phyloP scores from a whole-genome alignment of 1,140 invertebrate species.

The Aplysia californica region DNA sequence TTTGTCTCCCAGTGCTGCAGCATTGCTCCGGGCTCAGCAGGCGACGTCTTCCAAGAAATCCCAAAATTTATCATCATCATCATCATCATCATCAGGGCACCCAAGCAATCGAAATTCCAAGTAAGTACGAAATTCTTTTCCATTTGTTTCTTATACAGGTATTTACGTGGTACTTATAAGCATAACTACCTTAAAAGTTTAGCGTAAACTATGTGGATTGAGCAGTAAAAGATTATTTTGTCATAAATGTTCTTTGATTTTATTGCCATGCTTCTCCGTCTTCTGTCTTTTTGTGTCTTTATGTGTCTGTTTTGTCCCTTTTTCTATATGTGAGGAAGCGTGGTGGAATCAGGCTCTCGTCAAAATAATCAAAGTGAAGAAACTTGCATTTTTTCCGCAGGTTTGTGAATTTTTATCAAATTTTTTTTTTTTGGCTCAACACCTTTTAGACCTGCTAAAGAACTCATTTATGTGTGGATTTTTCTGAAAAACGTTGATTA shows the following conservation, averaged over 20 bases:
- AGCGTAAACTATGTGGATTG: background rate
- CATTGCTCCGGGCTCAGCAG: conserved; percentile 11
- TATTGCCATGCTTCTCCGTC: background rate
- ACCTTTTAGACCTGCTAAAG: too few species aligned
- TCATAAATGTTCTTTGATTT: background rate
- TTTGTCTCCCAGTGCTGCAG: conserved; percentile 15
- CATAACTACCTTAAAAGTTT: background rate
- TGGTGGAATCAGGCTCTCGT: too few species aligned
- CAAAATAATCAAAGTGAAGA: too few species aligned
- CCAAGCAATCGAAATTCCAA: background rate
- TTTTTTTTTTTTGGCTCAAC: too few species aligned
- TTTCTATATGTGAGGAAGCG: too few species aligned
- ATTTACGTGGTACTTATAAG: background rate
- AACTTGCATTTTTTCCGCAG: too few species aligned
- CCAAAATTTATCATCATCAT: conserved; percentile 7
- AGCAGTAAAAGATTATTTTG: background rate
- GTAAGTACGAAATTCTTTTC: background rate
- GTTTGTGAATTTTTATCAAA: too few species aligned
- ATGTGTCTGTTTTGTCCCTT: too few species aligned
- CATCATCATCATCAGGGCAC: too few species aligned
- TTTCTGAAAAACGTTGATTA: too few species aligned
- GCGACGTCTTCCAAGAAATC: background rate
- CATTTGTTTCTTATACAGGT: background rate
- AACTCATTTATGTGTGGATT: too few species aligned
- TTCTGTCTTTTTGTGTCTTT: too few species aligned